Evolutionary conservation across 2,888 invertebrate species (phyloP).

Genomic region (Amphipyra berbera): DNA sequence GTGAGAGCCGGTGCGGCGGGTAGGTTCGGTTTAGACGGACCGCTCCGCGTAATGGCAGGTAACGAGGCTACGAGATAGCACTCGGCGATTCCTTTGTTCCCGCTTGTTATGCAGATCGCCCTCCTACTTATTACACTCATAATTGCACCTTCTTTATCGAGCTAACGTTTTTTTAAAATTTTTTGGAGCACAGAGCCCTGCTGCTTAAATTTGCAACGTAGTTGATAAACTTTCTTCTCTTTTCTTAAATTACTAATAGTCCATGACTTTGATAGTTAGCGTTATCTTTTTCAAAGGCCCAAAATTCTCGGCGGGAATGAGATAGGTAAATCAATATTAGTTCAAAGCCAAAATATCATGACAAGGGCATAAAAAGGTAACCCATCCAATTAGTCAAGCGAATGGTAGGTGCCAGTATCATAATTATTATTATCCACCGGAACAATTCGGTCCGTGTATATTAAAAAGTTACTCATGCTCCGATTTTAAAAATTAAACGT

Average conservation of each 20-base stretch:
- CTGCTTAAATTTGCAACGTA: constrained; percentile 38
- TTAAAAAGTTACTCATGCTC: constrained; percentile 35
- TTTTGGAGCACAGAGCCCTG: constrained; percentile 22
- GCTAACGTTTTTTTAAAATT: constrained; percentile 57
- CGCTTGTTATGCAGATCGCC: constrained; percentile 69
- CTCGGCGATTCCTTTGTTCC: constrained; percentile 70
- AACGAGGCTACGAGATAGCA: constrained; percentile 67
- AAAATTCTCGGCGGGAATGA: no score
- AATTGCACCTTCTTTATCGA: constrained; percentile 63
- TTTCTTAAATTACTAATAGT: constrained; percentile 9
- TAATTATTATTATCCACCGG: constrained; percentile 35
- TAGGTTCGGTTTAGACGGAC: constrained; percentile 21
- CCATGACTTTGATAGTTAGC: neutral
- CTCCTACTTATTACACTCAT: constrained; percentile 63
- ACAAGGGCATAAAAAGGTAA: neutral
- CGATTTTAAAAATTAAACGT: constrained; percentile 56
- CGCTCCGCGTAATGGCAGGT: constrained; percentile 58
- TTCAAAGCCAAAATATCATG: neutral
- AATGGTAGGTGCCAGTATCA: constrained; percentile 10
- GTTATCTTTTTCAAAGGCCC: neutral
- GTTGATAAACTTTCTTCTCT: constrained; percentile 36
- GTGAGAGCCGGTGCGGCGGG: constrained; percentile 29
- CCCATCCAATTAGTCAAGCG: constrained; percentile 9
- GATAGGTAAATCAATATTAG: no score
- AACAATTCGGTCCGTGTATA: constrained; percentile 18